phyloP scores from a whole-genome alignment of 2,888 invertebrate species.

The Pyrocoelia pectoralis region DNA sequence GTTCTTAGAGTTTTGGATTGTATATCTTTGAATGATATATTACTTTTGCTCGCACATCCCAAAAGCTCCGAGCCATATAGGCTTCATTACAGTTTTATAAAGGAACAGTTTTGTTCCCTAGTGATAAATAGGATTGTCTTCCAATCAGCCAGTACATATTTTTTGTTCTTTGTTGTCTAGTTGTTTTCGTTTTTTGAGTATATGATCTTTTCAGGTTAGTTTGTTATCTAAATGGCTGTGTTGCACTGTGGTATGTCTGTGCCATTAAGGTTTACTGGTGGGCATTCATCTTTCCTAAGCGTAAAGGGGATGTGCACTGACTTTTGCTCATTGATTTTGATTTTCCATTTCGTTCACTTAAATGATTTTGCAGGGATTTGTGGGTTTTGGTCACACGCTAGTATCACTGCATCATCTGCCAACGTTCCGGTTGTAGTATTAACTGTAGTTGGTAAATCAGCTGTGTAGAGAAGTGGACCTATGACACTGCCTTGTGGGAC shows the following conservation, averaged over 20 bases:
- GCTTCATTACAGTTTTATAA: conserved; percentile 11
- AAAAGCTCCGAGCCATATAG: conserved; percentile 7
- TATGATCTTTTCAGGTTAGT: not conserved
- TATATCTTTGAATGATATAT: conserved; percentile 13
- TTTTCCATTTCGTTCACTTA: too few relatives aligned
- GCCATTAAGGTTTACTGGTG: not conserved
- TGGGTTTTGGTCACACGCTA: not conserved
- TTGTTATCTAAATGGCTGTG: not conserved
- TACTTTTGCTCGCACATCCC: conserved; percentile 3
- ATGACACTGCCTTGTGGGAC: too few relatives aligned
- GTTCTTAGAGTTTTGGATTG: conserved; percentile 8
- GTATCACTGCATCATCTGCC: conserved; percentile 4
- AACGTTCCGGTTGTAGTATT: conserved; percentile 6
- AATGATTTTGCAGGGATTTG: too few relatives aligned
- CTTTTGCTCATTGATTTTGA: not conserved
- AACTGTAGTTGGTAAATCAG: not conserved
- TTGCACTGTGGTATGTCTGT: not conserved
- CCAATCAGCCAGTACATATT: conserved; percentile 7
- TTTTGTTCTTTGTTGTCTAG: conserved; percentile 14
- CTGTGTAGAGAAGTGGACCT: not conserved
- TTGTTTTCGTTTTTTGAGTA: not conserved
- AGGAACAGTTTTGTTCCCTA: conserved; percentile 6
- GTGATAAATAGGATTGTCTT: conserved; percentile 2
- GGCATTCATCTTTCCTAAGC: not conserved
- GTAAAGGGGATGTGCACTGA: not conserved